Evolutionary conservation across 2,113 vertebrate species (phyloP), one percentile per base, ranked within the genome.

Genomic region (Neolamprologus caudopunctatus): DNA sequence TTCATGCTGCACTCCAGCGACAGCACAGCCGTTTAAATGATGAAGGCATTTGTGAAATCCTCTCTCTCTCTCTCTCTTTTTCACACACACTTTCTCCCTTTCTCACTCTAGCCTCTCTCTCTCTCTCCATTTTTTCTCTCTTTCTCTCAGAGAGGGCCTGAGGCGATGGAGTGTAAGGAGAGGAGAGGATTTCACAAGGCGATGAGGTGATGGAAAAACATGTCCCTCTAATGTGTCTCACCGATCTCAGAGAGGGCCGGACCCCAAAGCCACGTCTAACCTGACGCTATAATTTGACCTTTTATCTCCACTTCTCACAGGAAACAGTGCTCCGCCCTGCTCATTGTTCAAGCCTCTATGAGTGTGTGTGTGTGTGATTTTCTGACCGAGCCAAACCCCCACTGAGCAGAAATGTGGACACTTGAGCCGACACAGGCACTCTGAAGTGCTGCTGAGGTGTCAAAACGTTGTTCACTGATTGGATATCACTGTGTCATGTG

Each of bases 21-120:
- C 95, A 96, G 94, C 92, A 86, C 95, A 95, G 94, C 94, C 94
- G 93, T 96, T 96, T 97, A 96, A 96, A 97, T 94, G 93, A 96
- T 96, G 95, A 96, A 97, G 95, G 95, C 94, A 90, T 95, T 95
- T 86, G 92, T 95, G 95, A 95, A 95, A 95, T 95, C 92, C 92
- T 91, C 91, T 80, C 94, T 87, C 92, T 90, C 86, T 89, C 42
- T 42, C 84, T 80, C 54, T 80, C 50, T 53, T 40, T 71, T 87
- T 57, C 90, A 10, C 73, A 61, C 85, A 51, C 78, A 24, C 88
- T 80, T 66, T 91, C 31, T 86, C 82, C 87, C 87, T 92, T 85
- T 92, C 88, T 88, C 91, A 47, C 89, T 90, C 86, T 85, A 33
- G 45, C 87, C 88, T 86, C 88, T 93, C 81, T 87, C 85, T 85